Base-by-base conservation (phyloP, 1,140 invertebrate genomes). In the Dolichoris vasculosae region DNA sequence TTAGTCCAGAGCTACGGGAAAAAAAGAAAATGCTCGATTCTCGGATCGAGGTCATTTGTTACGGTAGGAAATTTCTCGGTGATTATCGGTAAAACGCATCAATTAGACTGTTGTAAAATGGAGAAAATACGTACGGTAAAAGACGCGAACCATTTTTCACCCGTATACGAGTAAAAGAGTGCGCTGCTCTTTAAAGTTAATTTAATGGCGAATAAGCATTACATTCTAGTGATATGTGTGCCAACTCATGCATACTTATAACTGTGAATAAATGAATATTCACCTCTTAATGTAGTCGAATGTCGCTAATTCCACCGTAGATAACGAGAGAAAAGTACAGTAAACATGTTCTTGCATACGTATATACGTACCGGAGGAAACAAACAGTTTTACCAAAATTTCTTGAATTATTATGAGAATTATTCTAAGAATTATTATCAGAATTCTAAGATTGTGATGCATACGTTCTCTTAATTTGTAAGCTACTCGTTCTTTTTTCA, bases 91-190 rank as follows among this genome's bases (percentile, higher is more conserved):
- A 51, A 76, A 35, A 15, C 30, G 43, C 43, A 76, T 51, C 46
- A 76, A 76, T 76, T 76, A 76, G 26, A 51, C 46, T 76, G 46
- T 51, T 51, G n/a, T 76, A 51, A 76, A 76, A 51, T 76, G 13
- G 46, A 76, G 75, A 76, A 51, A 76, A 76, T 76, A 43, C 40
- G 23, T 43, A 38, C 38, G 69, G 23, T 43, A 43, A 73, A n/a
- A 43, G 40, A 43, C 2, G 38, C 38, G 69, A 43, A 20, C 69
- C 38, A 73, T 73, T 73, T 73, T 73, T 48, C 46, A 46, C 43
- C 43, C n/a, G 73, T 76, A 13, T 26, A 26, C 26, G 20, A n/a
- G 38, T 46, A 32, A 69, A 69, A 11, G 30, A 35, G 30, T 40
- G 32, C 67, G 23, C 69, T 32, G 9, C 69, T 73, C 17, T 73